Evolutionary conservation across 2,113 vertebrate species (phyloP), one percentile per base, ranked within the genome.

Genomic region (Poeciliopsis retropinna): DNA sequence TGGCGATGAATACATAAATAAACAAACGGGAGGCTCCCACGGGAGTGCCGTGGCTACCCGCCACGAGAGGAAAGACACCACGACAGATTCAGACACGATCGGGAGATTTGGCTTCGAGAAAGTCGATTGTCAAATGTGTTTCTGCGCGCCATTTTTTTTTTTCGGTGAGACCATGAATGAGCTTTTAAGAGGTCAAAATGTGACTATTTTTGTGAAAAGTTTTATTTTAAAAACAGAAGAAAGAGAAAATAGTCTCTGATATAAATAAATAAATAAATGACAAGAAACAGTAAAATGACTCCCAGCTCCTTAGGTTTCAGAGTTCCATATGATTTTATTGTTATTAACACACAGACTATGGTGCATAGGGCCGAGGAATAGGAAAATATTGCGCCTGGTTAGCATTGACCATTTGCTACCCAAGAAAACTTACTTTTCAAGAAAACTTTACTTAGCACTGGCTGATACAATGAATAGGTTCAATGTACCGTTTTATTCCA

Each of bases 1-100:
- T 91, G 92, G 85, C 31, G 89, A 89, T 92, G 94, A 39, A 44
- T 44, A 3, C 90, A 94, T 94, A 92, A 89, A 93, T 88, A 91
- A 89, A 92, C 71, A 79, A 76, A 63, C 63, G 83, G 76, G 31
- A 73, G 61, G 85, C 61, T 85, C 92, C 89, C 67, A 63, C 1
- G 80, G 87, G 79, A 87, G 66, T 12, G 10, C 34, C 10, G 10
- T 6, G 82, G 85, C 78, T 87, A 68, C 64, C 47, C 41, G 34
- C 64, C 34, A 65, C 64, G 32, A n/a, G 34, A 14, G n/a, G 64
- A 27, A 57, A 57, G 25, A 57, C 25, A 22, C 34, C n/a, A n/a
- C 37, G 11, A 34, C 31, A 32, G 63, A 34, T 64, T 22, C 31
- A 44, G n/a, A n/a, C 34, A n/a, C 51, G 51, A 57, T 57, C 17